Percentiles rank a stretch among this genome's conserved stretches.
Evolutionary conservation across 1,140 invertebrate genomes (phyloP).

Genomic region (Drosophila virilis): DNA sequence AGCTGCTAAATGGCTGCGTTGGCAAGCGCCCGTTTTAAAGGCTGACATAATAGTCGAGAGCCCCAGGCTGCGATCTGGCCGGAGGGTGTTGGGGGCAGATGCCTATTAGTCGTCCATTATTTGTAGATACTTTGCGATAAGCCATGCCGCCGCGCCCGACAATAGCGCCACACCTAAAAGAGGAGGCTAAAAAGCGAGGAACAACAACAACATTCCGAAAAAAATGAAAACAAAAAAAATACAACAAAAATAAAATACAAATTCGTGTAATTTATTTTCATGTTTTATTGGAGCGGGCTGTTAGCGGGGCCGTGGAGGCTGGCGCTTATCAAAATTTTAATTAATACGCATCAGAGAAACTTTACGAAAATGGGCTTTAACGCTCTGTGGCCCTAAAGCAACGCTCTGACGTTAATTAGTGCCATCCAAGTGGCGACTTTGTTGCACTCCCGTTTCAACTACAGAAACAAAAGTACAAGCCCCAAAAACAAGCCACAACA

Average conservation of each 20-base stretch:
- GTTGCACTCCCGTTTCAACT: constrained; percentile 54
- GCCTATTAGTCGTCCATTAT: constrained; percentile 79
- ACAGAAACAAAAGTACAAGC: constrained; percentile 47
- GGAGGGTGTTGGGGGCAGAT: constrained; percentile 21
- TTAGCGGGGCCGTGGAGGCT: constrained; percentile 1
- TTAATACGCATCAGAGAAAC: constrained; percentile 79
- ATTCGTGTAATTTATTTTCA: constrained; percentile 79
- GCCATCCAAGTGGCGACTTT: constrained; percentile 68
- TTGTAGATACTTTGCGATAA: constrained; percentile 79
- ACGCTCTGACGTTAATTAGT: constrained; percentile 77
- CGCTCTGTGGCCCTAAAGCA: constrained; percentile 55
- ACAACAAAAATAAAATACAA: constrained; percentile 64
- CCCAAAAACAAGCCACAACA: constrained; percentile 44
- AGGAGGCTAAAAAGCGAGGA: constrained; percentile 23
- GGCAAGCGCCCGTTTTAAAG: constrained; percentile 52
- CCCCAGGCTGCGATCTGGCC: constrained; percentile 7
- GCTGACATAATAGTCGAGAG: constrained; percentile 61
- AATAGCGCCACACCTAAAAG: constrained; percentile 65
- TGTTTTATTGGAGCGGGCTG: constrained; percentile 60
- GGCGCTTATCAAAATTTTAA: constrained; percentile 80
- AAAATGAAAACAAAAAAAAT: constrained; percentile 45
- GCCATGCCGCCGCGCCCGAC: constrained; percentile 48
- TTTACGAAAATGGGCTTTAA: constrained; percentile 66
- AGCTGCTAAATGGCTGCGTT: constrained; percentile 46
- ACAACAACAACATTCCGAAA: neutral